phyloP scores from a whole-genome alignment of 2,113 vertebrate genomes.

The Cyprinodon tularosa region DNA sequence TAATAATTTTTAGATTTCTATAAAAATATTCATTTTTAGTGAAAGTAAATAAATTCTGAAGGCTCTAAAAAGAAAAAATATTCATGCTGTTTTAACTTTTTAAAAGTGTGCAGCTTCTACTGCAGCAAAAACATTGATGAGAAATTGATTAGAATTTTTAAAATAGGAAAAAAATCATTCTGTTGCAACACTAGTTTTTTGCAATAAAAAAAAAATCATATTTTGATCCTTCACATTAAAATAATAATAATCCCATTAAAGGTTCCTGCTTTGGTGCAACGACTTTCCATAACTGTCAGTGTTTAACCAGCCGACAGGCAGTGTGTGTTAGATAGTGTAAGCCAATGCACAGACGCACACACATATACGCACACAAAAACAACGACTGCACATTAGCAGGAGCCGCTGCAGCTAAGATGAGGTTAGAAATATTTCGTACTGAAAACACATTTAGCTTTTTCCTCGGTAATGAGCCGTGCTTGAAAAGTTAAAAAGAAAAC shows the following conservation, averaged over 20 bases:
- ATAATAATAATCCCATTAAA: background rate
- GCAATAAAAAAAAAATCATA: conserved; percentile 1
- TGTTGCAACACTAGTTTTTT: background rate
- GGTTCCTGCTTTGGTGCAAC: background rate
- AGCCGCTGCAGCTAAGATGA: conserved; percentile 30
- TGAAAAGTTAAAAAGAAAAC: conserved; percentile 14
- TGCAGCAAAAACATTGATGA: background rate
- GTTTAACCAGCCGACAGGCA: conserved; percentile 2
- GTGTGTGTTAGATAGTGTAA: conserved; percentile 27
- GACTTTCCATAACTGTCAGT: conserved; percentile 12
- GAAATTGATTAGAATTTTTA: background rate
- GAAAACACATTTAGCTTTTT: conserved; percentile 16
- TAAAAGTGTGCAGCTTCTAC: background rate
- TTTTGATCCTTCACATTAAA: background rate
- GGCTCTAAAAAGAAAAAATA: background rate
- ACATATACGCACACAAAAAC: conserved; percentile 4
- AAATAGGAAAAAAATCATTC: background rate
- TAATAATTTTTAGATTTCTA: too few species aligned
- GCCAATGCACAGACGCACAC: background rate
- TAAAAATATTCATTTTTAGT: background rate
- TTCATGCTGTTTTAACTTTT: background rate
- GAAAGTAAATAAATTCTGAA: background rate
- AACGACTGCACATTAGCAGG: conserved; percentile 14
- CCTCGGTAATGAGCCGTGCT: background rate
- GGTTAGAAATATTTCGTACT: conserved; percentile 24